Evolutionary conservation across 1,140 invertebrate species (phyloP).

Genomic region (Heliothis subflexa): DNA sequence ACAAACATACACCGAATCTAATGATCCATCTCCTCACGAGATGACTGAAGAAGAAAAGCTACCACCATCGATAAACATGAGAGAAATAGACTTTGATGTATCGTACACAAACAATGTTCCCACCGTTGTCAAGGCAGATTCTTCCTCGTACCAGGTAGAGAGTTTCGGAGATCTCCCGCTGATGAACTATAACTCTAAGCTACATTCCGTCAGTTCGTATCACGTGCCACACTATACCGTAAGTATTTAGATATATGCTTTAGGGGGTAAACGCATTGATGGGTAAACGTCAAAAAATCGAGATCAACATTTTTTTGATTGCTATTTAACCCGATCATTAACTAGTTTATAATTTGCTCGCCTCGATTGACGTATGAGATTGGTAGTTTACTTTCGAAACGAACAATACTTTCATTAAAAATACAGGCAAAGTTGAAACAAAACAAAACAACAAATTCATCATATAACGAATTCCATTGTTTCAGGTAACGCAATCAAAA

Average conservation of each 20-base stretch:
- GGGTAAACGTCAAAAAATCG: not conserved
- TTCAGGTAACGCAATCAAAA: slow-evolving; percentile 53
- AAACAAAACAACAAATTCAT: not conserved
- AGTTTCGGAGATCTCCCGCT: slow-evolving; percentile 73
- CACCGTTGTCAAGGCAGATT: slow-evolving; percentile 61
- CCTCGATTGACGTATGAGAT: no score
- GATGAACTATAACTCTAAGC: slow-evolving; percentile 77
- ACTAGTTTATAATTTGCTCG: no score
- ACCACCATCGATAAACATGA: slow-evolving; percentile 69
- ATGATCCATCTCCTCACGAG: slow-evolving; percentile 1
- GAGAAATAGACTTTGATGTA: slow-evolving; percentile 65
- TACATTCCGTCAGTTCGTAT: slow-evolving; percentile 75
- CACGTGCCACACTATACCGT: slow-evolving; percentile 80
- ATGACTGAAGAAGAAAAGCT: slow-evolving; percentile 62
- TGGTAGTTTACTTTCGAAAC: no score
- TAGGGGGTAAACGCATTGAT: not conserved
- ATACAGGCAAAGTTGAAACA: not conserved
- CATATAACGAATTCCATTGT: slow-evolving; percentile 15
- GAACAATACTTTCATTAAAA: not conserved
- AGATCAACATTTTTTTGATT: no score
- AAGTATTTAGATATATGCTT: slow-evolving; percentile 63
- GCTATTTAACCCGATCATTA: no score
- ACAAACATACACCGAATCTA: not conserved
- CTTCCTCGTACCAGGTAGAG: slow-evolving; percentile 66
- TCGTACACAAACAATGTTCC: slow-evolving; percentile 73